phyloP scores from a whole-genome alignment of 2,113 vertebrate species.

The Proteles cristata region DNA sequence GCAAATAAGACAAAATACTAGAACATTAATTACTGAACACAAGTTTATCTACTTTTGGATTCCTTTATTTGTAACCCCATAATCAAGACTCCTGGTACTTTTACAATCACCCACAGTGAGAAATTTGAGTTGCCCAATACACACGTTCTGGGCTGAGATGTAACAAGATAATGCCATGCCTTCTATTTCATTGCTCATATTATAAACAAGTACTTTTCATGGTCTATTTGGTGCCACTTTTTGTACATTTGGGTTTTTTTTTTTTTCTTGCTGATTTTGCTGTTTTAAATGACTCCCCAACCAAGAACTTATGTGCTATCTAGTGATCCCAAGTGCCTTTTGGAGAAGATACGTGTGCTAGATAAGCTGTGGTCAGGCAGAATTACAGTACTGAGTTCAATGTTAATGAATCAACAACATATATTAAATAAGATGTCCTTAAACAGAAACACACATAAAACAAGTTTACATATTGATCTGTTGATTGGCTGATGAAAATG shows the following conservation, averaged over 20 bases:
- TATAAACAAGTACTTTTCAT: neutral
- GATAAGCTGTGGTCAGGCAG: neutral
- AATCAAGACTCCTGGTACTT: neutral
- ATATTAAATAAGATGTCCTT: neutral
- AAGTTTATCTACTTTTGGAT: neutral
- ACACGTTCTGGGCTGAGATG: fast-evolving
- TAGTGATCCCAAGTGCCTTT: no score
- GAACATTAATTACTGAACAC: neutral
- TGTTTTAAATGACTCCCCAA: neutral
- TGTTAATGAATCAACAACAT: neutral
- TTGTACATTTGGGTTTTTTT: neutral
- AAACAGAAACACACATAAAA: neutral
- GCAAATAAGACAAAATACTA: neutral
- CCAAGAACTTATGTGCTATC: fast-evolving
- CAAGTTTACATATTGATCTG: neutral
- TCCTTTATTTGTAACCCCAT: neutral
- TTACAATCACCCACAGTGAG: neutral
- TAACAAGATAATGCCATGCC: neutral
- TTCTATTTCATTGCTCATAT: neutral
- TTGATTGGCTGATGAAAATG: neutral
- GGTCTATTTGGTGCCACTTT: neutral
- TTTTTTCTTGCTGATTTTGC: neutral
- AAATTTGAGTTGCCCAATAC: neutral
- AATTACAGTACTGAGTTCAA: neutral
- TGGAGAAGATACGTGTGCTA: neutral